Evolutionary conservation across 2,113 vertebrate species (phyloP).

Genomic region (Tiliqua scincoides): DNA sequence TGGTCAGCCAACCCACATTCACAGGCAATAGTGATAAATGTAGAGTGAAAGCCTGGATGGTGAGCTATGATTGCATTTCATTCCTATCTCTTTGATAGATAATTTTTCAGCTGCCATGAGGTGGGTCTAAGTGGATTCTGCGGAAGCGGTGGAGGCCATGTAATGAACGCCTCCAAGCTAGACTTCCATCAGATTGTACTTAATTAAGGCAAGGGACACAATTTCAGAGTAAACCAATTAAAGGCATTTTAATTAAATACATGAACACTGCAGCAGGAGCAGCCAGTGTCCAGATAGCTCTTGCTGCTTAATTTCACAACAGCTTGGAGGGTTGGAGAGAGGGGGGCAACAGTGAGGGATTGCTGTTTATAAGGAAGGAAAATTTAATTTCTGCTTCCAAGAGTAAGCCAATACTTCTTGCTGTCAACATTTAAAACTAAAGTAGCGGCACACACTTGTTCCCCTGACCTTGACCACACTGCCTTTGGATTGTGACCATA

Average conservation of each 20-base stretch:
- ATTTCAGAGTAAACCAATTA: slow-evolving; percentile 38
- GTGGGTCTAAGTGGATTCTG: background rate
- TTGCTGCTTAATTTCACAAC: slow-evolving; percentile 27
- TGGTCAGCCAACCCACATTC: background rate
- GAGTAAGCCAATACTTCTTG: background rate
- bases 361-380: background rate
- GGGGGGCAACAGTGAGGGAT: background rate
- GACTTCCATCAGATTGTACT: slow-evolving; percentile 32
- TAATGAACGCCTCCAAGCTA: slow-evolving; percentile 20
- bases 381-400: background rate
- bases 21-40: background rate
- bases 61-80: background rate
- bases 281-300: slow-evolving; percentile 8
- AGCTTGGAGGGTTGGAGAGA: slow-evolving; percentile 2
- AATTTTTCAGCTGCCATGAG: slow-evolving; percentile 1
- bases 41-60: background rate
- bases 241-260: slow-evolving; percentile 39
- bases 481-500: background rate
- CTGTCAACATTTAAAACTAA: background rate
- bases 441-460: background rate
- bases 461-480: background rate
- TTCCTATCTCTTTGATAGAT: background rate
- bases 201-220: slow-evolving; percentile 33
- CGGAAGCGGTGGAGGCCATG: slow-evolving; percentile 13
- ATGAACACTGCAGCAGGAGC: slow-evolving; percentile 5